Evolutionary conservation across 2,888 invertebrate species (phyloP).

Genomic region (Aphidius colemani): DNA sequence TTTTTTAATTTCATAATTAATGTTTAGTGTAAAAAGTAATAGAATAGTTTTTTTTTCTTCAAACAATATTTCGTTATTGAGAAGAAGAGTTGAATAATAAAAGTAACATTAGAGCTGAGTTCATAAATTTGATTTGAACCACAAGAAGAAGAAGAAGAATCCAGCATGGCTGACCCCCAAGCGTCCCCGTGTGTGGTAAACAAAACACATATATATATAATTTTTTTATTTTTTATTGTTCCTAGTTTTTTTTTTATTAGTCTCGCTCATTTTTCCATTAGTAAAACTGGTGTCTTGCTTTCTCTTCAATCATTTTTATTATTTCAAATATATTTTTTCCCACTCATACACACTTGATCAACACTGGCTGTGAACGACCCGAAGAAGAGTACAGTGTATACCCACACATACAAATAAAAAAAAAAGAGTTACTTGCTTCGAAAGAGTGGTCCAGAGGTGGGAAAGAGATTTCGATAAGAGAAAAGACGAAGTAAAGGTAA

Average conservation of each 20-base stretch:
- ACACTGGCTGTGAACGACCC: constrained; percentile 2
- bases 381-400: not conserved
- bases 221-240: not conserved
- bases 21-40: too few species aligned
- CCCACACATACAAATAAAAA: too few species aligned
- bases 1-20: too few species aligned
- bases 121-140: constrained; percentile 51
- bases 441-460: constrained; percentile 3
- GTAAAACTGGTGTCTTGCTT: not conserved
- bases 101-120: too few species aligned
- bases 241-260: not conserved
- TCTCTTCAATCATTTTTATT: constrained; percentile 9
- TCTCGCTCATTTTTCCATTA: constrained; percentile 3
- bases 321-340: constrained; percentile 16
- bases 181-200: constrained; percentile 45
- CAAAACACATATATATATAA: constrained; percentile 38
- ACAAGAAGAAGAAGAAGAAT: constrained; percentile 42
- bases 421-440: not conserved
- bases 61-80: not conserved
- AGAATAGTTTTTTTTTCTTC: too few species aligned
- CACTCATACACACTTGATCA: constrained; percentile 24
- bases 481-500: constrained; percentile 1
- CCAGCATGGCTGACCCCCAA: constrained; percentile 48
- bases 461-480: constrained; percentile 15
- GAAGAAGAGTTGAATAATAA: not conserved